Conservation (phyloP, 2,888 invertebrate genomes). For the Galeopsomyia nigrocyanea region DNA sequence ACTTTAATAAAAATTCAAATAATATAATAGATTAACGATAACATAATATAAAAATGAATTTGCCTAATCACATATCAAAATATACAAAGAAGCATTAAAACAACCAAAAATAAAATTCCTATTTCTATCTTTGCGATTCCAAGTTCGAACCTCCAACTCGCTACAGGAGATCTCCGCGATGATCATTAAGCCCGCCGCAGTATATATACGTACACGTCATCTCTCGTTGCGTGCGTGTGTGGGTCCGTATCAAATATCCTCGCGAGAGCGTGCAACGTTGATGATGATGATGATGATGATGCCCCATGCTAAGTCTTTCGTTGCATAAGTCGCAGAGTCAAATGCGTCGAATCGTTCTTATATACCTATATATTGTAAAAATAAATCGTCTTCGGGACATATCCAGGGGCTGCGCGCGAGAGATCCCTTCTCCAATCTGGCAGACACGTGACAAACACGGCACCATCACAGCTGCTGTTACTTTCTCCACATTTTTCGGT, state of each 20-base stretch:
- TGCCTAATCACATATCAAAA: too few relatives aligned
- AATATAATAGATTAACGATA: too few relatives aligned
- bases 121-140: too few relatives aligned
- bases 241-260: conserved; percentile 29
- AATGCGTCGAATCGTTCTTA: conserved; percentile 37
- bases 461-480: conserved; percentile 32
- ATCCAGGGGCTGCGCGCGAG: neutral
- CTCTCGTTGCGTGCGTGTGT: conserved; percentile 25
- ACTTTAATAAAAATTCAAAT: too few relatives aligned
- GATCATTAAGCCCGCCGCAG: conserved; percentile 16
- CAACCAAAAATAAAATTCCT: too few relatives aligned
- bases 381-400: conserved; percentile 52
- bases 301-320: conserved; percentile 53
- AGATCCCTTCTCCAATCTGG: conserved; percentile 55
- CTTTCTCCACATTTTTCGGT: conserved; percentile 4
- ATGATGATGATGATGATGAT: conserved; percentile 2
- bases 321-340: conserved; percentile 49
- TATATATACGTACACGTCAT: too few relatives aligned
- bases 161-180: too few relatives aligned
- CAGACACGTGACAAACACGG: conserved; percentile 54
- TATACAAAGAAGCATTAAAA: too few relatives aligned
- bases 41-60: too few relatives aligned
- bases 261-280: neutral
- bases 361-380: conserved; percentile 55
- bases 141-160: too few relatives aligned